Base-by-base conservation (phyloP, 1,140 invertebrate genomes). In the Pemphigus obesinymphae region DNA sequence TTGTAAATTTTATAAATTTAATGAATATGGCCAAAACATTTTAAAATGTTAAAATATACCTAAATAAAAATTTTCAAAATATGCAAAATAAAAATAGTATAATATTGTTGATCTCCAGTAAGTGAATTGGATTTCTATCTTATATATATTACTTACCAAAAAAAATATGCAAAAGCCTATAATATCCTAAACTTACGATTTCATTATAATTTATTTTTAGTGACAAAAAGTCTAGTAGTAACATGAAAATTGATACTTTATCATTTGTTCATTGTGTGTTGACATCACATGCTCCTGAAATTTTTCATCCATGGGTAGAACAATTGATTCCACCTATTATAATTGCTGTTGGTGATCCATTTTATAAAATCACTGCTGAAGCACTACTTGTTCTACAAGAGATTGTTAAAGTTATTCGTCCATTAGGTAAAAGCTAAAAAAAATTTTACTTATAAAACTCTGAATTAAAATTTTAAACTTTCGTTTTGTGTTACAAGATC, bases 361-460 rank as follows among this genome's bases (percentile, higher is more conserved):
- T 99, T 89, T 99, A 99, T 88, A 99, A 99, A 89, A 98, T 99
- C 61, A 97, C 96, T 7, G 96, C 97, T 0, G 96, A 98, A 88
- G 96, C 96, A 1, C 87, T 99, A 26, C 88, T 96, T 15, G 96
- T 98, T 40, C 89, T 98, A 75, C 96, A 99, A 86, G 94, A 97
- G 82, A 89, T 99, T 58, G 96, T 99, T 7, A 96, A 96, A 89
- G 96, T 99, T 11, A 95, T 99, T 84, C 89, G 96, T 82, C 96
- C 96, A 0, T 88, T 96, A 61, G 93, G 94, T 92, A 85, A 88
- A 88, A 75, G 20, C 1, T 70, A 29, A 34, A 23, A 31, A 26
- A 29, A 61, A 15, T 55, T 37, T 34, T 50, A 26, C 63, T 53
- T 55, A 13, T 7, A 78, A 31, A 61, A 23, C 20, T 15, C 31